Base-by-base conservation (phyloP, 2,888 invertebrate species). In the Papilio protenor region DNA sequence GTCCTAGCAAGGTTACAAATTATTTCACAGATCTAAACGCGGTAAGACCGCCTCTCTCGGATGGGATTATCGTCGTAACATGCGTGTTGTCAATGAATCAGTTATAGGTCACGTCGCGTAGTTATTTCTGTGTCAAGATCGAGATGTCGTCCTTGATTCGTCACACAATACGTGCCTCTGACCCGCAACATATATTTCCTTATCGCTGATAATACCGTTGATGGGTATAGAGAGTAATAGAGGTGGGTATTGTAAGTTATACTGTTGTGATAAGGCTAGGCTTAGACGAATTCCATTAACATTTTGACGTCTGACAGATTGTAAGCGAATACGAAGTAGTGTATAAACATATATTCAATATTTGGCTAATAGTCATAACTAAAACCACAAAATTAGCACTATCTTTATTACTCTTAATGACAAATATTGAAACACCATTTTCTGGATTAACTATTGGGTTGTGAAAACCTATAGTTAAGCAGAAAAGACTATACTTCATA, bases 101-200 rank as follows among this genome's bases (percentile, higher is more conserved):
- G n/a, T 52, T 49, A 75, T 52, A 21, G 27, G 45, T 52, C 74
- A 66, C 61, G 75, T 55, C 55, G 55, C 52, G 33, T 52, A 40
- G 66, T 59, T 73, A 52, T 74, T 77, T 77, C 33, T 74, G 74
- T 77, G 77, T 77, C 77, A 77, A 49, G 77, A 74, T 10, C 74
- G 70, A 70, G 21, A 73, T 47, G 73, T 74, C 73, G 73, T 74
- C 74, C 77, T 77, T 70, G 74, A 59, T 64, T 40, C n/a, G 18
- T 33, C n/a, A 11, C 33, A 45, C 47, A 40, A 21, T 76, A 77
- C 77, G 74, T 70, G 69, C 47, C 21, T 23, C 21, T 52, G 23
- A 21, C 49, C 64, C 47, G 57, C 73, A 27, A 6, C 12, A 73
- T 27, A 73, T 27, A 55, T 69, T 59, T 69, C 59, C 77, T 74